Base-by-base conservation (phyloP, 2,113 vertebrate species). In the Phyllostomus hastatus region DNA sequence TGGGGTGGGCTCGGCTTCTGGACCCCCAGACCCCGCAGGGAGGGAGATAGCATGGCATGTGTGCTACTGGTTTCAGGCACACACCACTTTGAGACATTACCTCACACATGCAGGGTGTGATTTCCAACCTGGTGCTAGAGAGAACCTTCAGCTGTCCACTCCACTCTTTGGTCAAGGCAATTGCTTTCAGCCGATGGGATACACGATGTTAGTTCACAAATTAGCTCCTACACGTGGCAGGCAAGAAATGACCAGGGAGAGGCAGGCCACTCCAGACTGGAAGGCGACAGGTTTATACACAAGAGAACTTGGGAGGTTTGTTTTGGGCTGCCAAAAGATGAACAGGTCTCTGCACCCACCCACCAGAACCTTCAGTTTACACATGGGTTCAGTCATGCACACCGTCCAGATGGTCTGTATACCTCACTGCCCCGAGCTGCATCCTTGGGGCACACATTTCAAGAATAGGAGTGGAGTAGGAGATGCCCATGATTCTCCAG, bases 151-250 rank as follows among this genome's bases (percentile, higher is more conserved):
- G 48, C 48, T 50, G 48, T 2, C 48, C 48, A 50, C 48, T 50
- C 48, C 48, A 50, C 48, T 50, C 48, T 50, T 50, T 50, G 48
- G 48, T 50, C 48, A 50, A 50, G 48, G 48, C 48, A 50, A 50
- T 50, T 50, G 48, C 48, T 50, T 50, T 48, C 48, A 48, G 48
- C 48, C 3, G 7, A 31, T 33, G n/a, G 17, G 43, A n/a, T 33
- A 5, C 16, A 2, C 2, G 35, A 16, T 15, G 20, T 17, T 9
- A 35, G 46, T 43, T 66, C 0, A 0, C 61, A 76, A 19, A 76
- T 35, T 10, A 22, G 75, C 11, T 38, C 19, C 61, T 41, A 19
- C 52, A 69, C 3, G 7, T 0, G 2, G 8, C 80, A n/a, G 12
- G 88, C 46, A 90, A n/a, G 59, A 19, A 67, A 48, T 52, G 35